A percentile compares a stretch with the other conserved stretches of the same genome.
Conservation (phyloP, 2,113 vertebrate species). For the Pseudolaguvia tuberculata region DNA sequence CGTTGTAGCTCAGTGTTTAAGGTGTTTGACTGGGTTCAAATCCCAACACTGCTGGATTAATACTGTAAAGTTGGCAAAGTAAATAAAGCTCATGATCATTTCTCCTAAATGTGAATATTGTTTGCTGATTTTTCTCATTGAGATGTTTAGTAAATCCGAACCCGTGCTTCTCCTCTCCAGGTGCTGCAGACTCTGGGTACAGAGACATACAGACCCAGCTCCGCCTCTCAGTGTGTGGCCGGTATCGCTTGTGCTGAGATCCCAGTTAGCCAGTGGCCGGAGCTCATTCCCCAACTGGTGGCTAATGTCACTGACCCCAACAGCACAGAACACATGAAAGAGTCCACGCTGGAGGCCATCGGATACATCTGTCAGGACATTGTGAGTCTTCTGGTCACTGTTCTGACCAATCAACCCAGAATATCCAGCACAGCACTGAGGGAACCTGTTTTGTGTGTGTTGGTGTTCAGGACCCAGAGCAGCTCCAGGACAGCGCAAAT, state of each 20-base stretch:
- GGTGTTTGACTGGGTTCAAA: no score
- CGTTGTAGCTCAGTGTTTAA: no score
- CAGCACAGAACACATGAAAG: conserved; percentile 98
- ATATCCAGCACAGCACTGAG: not conserved
- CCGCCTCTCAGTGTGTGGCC: conserved; percentile 94
- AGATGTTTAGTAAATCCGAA: no score
- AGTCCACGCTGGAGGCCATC: conserved; percentile 96
- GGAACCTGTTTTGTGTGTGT: not conserved
- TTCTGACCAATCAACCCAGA: not conserved
- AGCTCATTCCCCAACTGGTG: conserved; percentile 92
- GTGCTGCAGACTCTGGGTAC: conserved; percentile 94
- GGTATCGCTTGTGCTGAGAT: conserved; percentile 97
- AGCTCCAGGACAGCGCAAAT: conserved; percentile 96
- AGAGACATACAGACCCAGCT: conserved; percentile 94
- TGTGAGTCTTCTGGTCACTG: conserved; percentile 67
- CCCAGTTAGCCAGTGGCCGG: conserved; percentile 93
- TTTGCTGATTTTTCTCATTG: no score
- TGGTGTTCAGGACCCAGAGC: conserved; percentile 85
- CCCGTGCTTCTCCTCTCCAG: conserved; percentile 66
- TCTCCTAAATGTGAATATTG: no score
- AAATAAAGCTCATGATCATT: no score
- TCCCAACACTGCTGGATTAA: no score
- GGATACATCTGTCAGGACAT: conserved; percentile 99
- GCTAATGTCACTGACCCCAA: conserved; percentile 92
- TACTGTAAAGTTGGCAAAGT: no score